Base-by-base conservation (phyloP, 2,797 vertebrate species). In the Cryptoprocta ferox region DNA sequence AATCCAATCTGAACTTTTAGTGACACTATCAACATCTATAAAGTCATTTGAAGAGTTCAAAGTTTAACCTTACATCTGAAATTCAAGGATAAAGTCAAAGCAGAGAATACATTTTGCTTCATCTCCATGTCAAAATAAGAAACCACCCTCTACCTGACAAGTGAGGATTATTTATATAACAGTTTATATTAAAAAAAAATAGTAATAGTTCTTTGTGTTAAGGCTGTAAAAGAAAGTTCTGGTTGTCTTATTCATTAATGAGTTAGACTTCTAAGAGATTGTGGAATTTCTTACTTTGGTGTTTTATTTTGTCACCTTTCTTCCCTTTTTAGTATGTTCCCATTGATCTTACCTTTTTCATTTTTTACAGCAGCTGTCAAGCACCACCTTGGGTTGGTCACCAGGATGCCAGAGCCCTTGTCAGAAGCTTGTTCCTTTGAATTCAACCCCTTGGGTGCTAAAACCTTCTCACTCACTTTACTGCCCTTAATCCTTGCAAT, bases 71-170 rank as follows among this genome's bases (percentile, higher is more conserved):
- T 91, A 78, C 35, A 45, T 94, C 96, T 97, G 86, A 95, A 96
- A 94, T 92, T 87, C 71, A 90, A 94, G 83, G 70, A 50, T 89
- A 88, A 97, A 96, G 37, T 90, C 95, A 96, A 96, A 91, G 91
- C 56, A 93, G 83, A 96, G 89, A 95, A 95, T 68, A 92, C 16
- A 70, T 97, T 87, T 87, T 70, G 83, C 61, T 97, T 97, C 75
- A 93, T 97, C 94, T 89, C 53, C 78, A 75, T 89, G 85, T 97
- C 93, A 97, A 93, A 96, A 96, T 93, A 91, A 95, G 93, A 96
- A 88, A 73, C 61, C 50, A 65, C 56, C 89, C 24, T 82, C 95
- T 78, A 81, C 89, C 89, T 91, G 86, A 83, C 96, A 95, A 86
- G 91, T 63, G 89, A 96, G 30, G 93, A 91, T 93, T 97, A 97